phyloP scores from a whole-genome alignment of 1,140 invertebrate species.

The Triops cancriformis region DNA sequence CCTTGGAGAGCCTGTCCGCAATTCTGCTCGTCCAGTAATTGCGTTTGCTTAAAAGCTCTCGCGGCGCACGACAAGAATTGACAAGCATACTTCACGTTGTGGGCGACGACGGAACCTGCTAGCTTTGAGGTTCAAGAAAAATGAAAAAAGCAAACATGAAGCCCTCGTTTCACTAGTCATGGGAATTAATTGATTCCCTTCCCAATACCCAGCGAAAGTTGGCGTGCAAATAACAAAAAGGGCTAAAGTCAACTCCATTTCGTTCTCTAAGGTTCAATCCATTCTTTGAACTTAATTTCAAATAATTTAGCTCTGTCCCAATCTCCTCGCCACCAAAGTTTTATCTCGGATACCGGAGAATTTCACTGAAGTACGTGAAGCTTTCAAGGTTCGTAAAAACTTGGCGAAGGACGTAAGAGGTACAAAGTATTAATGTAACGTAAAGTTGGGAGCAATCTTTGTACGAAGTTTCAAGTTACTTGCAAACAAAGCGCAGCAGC shows the following conservation, averaged over 20 bases:
- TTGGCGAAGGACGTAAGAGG: too few species aligned
- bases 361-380: too few species aligned
- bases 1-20: not conserved
- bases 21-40: constrained; percentile 13
- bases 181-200: not conserved
- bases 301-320: too few species aligned
- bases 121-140: not conserved
- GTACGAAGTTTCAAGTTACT: not conserved
- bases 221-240: not conserved
- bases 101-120: not conserved
- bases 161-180: not conserved
- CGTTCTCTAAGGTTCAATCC: too few species aligned
- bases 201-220: not conserved
- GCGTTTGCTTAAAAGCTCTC: constrained; percentile 13
- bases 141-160: not conserved
- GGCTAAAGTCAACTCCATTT: too few species aligned
- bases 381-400: too few species aligned
- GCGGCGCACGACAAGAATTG: not conserved
- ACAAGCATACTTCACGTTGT: not conserved
- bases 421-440: too few species aligned
- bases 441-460: too few species aligned
- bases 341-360: too few species aligned
- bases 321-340: too few species aligned
- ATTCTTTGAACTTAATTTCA: too few species aligned
- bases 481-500: not conserved